Base-by-base conservation (phyloP, 2,113 vertebrate species). In the Beaufortia kweichowensis region DNA sequence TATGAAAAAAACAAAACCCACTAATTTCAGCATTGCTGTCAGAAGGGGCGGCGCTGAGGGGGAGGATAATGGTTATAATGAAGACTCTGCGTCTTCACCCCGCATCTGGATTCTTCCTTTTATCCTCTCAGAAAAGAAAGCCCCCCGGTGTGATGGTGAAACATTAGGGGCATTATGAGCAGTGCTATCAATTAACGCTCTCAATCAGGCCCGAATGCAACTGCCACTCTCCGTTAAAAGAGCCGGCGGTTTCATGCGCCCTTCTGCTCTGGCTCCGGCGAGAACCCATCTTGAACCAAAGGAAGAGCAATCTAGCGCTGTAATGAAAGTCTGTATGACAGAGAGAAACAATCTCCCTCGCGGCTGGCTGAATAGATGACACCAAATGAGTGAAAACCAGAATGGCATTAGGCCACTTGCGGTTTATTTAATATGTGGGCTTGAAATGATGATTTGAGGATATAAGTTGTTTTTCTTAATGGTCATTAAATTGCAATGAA, bases 101-200 rank as follows among this genome's bases (percentile, higher is more conserved):
- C 35, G 39, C 23, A 57, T 79, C 60, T 80, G 66, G 50, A 75
- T 61, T 56, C 35, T 62, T 60, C 23, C 12, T 57, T 29, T 76
- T 70, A 39, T 39, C 64, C 31, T 24, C 43, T 61, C 65, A 4
- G 35, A 68, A 55, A 50, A 41, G 19, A 65, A 57, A 61, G 23
- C 35, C 53, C 56, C 59, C 29, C n/a, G 14, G 73, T 3, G 61
- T 63, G 64, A 82, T 77, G 39, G 57, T 41, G 39, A 66, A 75
- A 57, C 69, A 78, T 82, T 78, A 70, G 63, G 62, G 35, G 41
- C 64, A 80, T 78, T 74, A 72, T 63, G 28, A 65, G 56, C 75
- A 60, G 43, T 73, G 33, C 63, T 75, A 78, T 76, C 69, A 82
- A 77, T 80, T 80, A 82, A 76, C 15, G 15, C 35, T 53, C 59